Conservation (phyloP, 2,888 invertebrate genomes). For the Theodoxus fluviatilis region DNA sequence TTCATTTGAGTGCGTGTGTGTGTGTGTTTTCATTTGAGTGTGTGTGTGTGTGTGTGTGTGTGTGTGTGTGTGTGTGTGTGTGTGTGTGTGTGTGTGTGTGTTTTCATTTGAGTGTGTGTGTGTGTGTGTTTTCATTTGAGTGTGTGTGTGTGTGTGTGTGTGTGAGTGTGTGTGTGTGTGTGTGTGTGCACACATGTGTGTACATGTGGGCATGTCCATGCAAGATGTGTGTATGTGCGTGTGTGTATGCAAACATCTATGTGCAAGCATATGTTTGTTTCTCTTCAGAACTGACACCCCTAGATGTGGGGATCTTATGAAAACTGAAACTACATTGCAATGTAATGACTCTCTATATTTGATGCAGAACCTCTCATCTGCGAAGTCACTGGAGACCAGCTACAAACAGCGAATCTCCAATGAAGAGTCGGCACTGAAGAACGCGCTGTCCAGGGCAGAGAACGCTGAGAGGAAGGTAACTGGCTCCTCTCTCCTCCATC, state of each 20-base stretch:
- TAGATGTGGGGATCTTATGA: too few species aligned
- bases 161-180: not conserved
- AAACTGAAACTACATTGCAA: too few species aligned
- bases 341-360: too few species aligned
- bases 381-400: too few species aligned
- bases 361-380: too few species aligned
- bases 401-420: too few species aligned
- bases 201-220: not conserved
- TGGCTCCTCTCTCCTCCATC: too few species aligned
- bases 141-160: slow-evolving; percentile 16
- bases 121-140: not conserved
- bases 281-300: too few species aligned
- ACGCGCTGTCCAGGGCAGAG: too few species aligned
- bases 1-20: not conserved
- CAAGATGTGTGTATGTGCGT: slow-evolving; percentile 8
- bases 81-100: not conserved
- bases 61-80: slow-evolving; percentile 1
- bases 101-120: not conserved
- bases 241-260: not conserved
- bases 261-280: not conserved
- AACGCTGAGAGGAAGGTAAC: too few species aligned
- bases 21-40: slow-evolving; percentile 4
- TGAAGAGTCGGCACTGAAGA: too few species aligned
- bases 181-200: not conserved
- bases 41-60: slow-evolving; percentile 15